Percentiles rank a stretch among this genome's conserved stretches.
phyloP scores from a whole-genome alignment of 2,888 invertebrate genomes.

The Luperina testacea region DNA sequence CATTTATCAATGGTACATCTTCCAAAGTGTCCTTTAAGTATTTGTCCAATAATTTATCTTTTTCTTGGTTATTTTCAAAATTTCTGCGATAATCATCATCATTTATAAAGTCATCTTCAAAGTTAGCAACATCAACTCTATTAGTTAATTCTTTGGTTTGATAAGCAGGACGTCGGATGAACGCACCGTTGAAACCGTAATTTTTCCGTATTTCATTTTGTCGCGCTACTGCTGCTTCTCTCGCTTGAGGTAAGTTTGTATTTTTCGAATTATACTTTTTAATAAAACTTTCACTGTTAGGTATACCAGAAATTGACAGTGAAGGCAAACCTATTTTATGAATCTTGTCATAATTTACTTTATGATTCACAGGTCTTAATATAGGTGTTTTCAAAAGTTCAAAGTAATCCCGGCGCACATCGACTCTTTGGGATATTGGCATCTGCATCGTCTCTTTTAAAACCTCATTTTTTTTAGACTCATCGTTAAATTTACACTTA shows the following conservation, averaged over 20 bases:
- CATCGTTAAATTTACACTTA: constrained; percentile 32
- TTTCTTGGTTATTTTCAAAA: neutral
- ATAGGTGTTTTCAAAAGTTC: constrained; percentile 70
- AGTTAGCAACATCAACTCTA: neutral
- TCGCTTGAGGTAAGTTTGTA: constrained; percentile 25
- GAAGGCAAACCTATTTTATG: neutral
- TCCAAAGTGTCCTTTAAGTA: constrained; percentile 46
- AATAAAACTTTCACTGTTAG: constrained; percentile 19
- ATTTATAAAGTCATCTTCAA: neutral
- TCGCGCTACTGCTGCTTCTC: neutral
- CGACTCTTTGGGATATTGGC: constrained; percentile 13
- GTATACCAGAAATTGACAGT: constrained; percentile 7
- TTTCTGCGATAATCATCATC: neutral
- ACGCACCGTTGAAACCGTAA: neutral
- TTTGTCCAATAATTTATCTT: neutral
- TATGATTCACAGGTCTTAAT: constrained; percentile 36
- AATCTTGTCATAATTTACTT: constrained; percentile 28
- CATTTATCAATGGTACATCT: constrained; percentile 25
- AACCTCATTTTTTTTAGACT: neutral
- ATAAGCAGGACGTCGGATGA: neutral
- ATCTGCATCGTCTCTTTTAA: neutral
- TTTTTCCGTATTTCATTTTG: neutral
- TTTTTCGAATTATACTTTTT: constrained; percentile 36
- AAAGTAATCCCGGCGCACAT: constrained; percentile 61
- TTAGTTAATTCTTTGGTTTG: neutral